Conservation (phyloP, 2,113 vertebrate species). For the Dromaius novaehollandiae region DNA sequence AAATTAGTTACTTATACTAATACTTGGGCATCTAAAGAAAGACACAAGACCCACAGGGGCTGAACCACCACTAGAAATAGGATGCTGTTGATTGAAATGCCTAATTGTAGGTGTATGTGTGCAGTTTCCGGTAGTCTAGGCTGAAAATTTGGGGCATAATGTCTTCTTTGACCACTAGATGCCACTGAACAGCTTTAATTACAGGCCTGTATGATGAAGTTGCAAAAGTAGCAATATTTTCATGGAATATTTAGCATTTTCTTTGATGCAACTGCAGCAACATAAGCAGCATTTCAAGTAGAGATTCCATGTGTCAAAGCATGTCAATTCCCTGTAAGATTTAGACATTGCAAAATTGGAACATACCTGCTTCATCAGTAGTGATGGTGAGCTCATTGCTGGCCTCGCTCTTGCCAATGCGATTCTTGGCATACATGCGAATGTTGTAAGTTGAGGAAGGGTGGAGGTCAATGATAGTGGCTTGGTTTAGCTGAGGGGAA, state of each 20-base stretch:
- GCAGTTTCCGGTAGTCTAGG: background rate
- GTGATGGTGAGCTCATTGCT: constrained; percentile 99
- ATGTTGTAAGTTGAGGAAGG: constrained; percentile 99
- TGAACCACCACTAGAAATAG: background rate
- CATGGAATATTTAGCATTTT: background rate
- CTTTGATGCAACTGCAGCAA: background rate
- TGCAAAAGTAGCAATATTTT: background rate
- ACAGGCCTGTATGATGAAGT: background rate
- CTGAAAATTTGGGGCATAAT: background rate
- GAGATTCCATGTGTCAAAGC: background rate
- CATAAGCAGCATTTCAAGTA: background rate
- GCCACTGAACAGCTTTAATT: constrained; percentile 49
- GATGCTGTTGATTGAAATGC: background rate
- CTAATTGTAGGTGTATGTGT: background rate
- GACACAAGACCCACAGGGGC: background rate
- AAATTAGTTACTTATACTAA: background rate
- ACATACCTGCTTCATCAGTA: constrained; percentile 94
- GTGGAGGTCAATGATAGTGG: constrained; percentile 98
- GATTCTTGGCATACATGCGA: constrained; percentile 98
- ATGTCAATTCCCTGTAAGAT: background rate
- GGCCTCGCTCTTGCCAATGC: constrained; percentile 96
- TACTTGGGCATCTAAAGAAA: background rate
- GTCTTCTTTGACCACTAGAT: constrained; percentile 54
- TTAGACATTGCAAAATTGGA: background rate
- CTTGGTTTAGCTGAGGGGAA: constrained; percentile 97